A percentile compares a stretch with the other conserved stretches of the same genome.
Conservation (phyloP, 2,888 invertebrate species). For the Spodoptera littoralis region DNA sequence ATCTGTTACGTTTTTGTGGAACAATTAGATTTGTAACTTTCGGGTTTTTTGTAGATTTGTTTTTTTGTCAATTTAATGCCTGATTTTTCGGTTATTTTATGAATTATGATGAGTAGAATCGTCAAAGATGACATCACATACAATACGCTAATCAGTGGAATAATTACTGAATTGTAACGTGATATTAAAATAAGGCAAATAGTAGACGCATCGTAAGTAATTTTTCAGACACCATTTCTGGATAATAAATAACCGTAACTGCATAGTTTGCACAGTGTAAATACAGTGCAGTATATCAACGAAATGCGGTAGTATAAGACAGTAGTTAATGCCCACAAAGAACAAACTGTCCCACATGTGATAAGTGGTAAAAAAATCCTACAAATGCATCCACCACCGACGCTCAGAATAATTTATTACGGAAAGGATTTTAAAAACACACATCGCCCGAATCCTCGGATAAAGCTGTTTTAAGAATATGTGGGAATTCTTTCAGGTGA, state of each 20-base stretch:
- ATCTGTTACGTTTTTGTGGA: slow-evolving; percentile 16
- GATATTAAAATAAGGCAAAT: no score
- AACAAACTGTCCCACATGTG: slow-evolving; percentile 56
- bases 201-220: no score
- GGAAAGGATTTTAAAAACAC: slow-evolving; percentile 85
- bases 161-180: no score
- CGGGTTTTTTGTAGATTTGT: background rate
- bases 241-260: slow-evolving; percentile 2
- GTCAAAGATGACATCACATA: no score
- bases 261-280: no score
- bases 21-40: slow-evolving; percentile 10
- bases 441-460: slow-evolving; percentile 77
- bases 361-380: slow-evolving; percentile 70
- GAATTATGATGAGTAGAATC: no score
- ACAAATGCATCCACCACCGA: slow-evolving; percentile 74
- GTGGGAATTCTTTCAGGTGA: slow-evolving; percentile 83
- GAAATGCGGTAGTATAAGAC: slow-evolving; percentile 18
- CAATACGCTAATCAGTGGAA: no score
- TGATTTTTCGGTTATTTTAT: no score
- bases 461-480: slow-evolving; percentile 84
- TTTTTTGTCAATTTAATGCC: background rate
- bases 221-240: no score
- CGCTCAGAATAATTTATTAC: slow-evolving; percentile 84
- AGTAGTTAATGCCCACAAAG: slow-evolving; percentile 49
- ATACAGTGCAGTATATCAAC: background rate